Evolutionary conservation across 2,888 invertebrate species (phyloP).

Genomic region (Carcina quercana): DNA sequence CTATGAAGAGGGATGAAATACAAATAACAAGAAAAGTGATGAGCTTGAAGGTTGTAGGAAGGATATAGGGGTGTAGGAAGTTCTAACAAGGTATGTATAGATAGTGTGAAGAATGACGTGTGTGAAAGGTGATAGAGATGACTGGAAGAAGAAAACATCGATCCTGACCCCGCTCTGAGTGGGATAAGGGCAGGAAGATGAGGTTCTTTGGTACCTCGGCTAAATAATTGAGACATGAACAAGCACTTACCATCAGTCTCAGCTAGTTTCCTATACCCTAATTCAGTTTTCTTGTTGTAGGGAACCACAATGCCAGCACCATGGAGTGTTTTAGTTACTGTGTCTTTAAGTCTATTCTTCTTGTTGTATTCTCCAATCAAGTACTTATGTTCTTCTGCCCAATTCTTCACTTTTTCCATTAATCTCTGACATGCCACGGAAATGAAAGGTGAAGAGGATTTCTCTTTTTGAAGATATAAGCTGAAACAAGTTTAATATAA

Average conservation of each 20-base stretch:
- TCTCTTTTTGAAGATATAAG: conserved; percentile 65
- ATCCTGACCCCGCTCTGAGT: too few relatives aligned
- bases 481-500: conserved; percentile 36
- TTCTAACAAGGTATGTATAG: too few relatives aligned
- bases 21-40: too few relatives aligned
- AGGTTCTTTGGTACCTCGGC: too few relatives aligned
- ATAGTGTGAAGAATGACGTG: too few relatives aligned
- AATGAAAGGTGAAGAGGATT: conserved; percentile 77
- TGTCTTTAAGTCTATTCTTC: conserved; percentile 76
- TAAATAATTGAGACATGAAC: too few relatives aligned
- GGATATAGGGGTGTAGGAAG: too few relatives aligned
- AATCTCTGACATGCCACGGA: conserved; percentile 74
- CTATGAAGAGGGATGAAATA: too few relatives aligned
- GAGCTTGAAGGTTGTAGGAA: too few relatives aligned
- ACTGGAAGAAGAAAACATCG: too few relatives aligned
- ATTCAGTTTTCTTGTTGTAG: conserved; percentile 83
- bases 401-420: conserved; percentile 76
- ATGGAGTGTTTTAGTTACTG: conserved; percentile 84
- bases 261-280: conserved; percentile 87
- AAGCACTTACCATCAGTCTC: conserved; percentile 76
- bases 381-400: conserved; percentile 76
- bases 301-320: conserved; percentile 91
- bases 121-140: too few relatives aligned
- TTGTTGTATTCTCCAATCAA: conserved; percentile 70
- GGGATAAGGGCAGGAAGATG: too few relatives aligned